Evolutionary conservation across 2,888 invertebrate species (phyloP).

Genomic region (Hymenopus coronatus): DNA sequence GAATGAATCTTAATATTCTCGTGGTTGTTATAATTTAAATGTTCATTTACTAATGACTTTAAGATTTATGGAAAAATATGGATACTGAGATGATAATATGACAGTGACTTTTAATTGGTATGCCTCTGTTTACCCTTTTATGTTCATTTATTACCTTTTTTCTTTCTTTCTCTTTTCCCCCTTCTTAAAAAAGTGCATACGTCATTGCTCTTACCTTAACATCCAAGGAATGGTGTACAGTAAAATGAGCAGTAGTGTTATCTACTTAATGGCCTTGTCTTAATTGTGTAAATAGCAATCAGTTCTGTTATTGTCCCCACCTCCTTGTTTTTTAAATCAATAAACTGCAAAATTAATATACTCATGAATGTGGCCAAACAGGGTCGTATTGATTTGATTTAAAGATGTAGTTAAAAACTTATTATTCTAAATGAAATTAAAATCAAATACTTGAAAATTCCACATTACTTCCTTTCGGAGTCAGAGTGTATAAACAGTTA

Average conservation of each 20-base stretch:
- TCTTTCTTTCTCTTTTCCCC: not conserved
- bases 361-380: not conserved
- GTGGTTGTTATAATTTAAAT: conserved; percentile 7
- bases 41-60: conserved; percentile 23
- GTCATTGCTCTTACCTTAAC: not conserved
- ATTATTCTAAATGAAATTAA: not conserved
- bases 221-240: not conserved
- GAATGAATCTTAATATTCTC: not conserved
- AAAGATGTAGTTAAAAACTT: conserved; percentile 10
- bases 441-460: conserved; percentile 12
- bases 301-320: not conserved
- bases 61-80: not conserved
- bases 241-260: not conserved
- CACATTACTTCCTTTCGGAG: not conserved
- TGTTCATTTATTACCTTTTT: too few relatives aligned
- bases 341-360: not conserved
- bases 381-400: not conserved
- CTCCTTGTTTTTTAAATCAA: not conserved
- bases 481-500: not conserved
- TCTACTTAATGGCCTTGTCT: not conserved
- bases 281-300: not conserved
- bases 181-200: not conserved
- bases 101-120: not conserved
- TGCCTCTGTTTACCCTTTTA: not conserved
- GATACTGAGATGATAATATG: not conserved